Base-by-base conservation (phyloP, 1,140 invertebrate species). In the Magallana gigas region DNA sequence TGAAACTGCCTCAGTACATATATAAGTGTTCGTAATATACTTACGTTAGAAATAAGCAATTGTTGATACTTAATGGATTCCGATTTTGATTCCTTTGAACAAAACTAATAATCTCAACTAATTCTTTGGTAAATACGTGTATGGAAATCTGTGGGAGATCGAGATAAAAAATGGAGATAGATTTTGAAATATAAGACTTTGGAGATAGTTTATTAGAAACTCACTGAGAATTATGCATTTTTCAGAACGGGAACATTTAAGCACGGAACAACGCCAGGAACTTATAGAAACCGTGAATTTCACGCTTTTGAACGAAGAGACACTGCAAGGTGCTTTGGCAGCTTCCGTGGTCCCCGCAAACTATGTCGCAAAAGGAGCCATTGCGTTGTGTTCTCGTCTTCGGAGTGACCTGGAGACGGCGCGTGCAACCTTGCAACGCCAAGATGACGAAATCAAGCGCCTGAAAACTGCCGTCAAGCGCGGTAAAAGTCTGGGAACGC, bases 221-320 rank as follows among this genome's bases (percentile, higher is more conserved):
- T 64, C 36, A 48, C 36, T 5, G 14, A 14, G 14, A 64, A 64
- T 64, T 82, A 57, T 83, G 23, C 88, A 16, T 85, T 56, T 89
- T 91, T 36, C 90, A 93, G 92, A 93, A 86, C 90, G 91, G 80
- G 93, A 92, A 11, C 91, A 90, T 57, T 57, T 94, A 14, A 91
- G 59, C 16, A 18, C 80, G 0, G 92, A 93, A 8, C 91, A 93
- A 58, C 84, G 88, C 56, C 84, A 91, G 29, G 91, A 93, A 23
- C 82, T 94, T 0, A 87, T 94, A 8, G 88, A 90, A 9, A 90
- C 91, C 8, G 89, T 95, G 14, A 92, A 95, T 88, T 94, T 94
- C 83, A 90, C 90, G 12, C 88, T 92, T 3, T 76, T 95, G 8
- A 91, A 89, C 12, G 94, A 95, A 71, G 90, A 89, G 3, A 92